Conservation (phyloP, 2,888 invertebrate species). For the Cantharis lateralis region DNA sequence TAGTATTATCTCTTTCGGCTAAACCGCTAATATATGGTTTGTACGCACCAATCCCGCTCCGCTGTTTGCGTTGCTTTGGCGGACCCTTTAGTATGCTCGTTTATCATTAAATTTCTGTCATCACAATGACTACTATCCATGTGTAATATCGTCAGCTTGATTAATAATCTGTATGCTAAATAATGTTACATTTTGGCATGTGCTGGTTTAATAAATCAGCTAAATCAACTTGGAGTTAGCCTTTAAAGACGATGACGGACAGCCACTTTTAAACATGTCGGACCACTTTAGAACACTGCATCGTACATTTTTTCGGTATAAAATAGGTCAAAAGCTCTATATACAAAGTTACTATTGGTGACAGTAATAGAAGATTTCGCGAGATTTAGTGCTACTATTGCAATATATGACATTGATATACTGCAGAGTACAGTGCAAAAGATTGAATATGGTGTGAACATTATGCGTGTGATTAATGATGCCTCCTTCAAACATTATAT, state of each 20-base stretch:
- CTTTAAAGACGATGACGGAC: neutral
- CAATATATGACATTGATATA: neutral
- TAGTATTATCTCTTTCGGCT: no score
- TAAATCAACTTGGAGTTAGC: neutral
- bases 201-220: neutral
- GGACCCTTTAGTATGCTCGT: no score
- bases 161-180: neutral
- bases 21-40: no score
- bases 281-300: neutral
- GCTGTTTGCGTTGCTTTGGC: no score
- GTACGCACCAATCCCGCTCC: no score
- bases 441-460: neutral
- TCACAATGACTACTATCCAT: no score
- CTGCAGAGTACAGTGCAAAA: neutral
- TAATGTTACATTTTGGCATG: neutral
- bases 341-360: neutral
- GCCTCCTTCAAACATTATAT: neutral
- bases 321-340: neutral
- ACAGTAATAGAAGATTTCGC: neutral
- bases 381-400: neutral
- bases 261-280: neutral
- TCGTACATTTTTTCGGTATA: neutral
- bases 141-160: no score
- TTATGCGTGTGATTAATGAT: neutral
- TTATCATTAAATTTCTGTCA: no score